Evolutionary conservation across 2,888 invertebrate species (phyloP).

Genomic region (Plemyria rubiginata): DNA sequence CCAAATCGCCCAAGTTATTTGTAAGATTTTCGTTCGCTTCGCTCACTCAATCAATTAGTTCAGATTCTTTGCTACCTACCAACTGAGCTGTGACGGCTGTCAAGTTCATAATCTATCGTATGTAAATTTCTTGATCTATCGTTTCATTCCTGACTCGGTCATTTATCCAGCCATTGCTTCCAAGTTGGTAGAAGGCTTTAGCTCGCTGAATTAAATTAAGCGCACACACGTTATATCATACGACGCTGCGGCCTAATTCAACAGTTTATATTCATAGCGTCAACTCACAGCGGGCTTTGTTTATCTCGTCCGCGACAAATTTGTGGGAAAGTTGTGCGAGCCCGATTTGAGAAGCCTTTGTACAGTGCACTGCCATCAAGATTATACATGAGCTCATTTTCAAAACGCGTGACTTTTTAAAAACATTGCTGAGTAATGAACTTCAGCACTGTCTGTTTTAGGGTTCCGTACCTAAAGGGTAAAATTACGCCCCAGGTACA

Average conservation of each 20-base stretch:
- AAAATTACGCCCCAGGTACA: no score
- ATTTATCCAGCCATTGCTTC: neutral
- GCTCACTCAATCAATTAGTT: no score
- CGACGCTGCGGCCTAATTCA: constrained; percentile 67
- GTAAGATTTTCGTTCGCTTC: no score
- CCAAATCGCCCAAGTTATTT: no score
- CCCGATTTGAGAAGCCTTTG: constrained; percentile 28
- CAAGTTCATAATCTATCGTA: neutral
- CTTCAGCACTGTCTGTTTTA: no score
- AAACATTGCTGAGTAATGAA: constrained; percentile 1
- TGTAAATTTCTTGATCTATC: no score
- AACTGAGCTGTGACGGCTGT: no score
- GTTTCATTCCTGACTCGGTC: neutral
- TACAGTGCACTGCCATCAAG: constrained; percentile 13
- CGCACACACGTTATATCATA: constrained; percentile 73
- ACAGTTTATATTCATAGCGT: constrained; percentile 81
- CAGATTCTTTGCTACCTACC: no score
- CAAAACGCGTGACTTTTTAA: constrained; percentile 2
- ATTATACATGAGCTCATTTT: constrained; percentile 18
- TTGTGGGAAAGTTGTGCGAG: constrained; percentile 64
- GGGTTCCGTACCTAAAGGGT: no score
- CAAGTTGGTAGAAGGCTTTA: constrained; percentile 35
- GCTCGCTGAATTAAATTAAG: constrained; percentile 72
- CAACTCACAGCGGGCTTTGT: constrained; percentile 62
- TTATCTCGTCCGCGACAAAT: constrained; percentile 74